Conservation (phyloP, 2,113 vertebrate genomes). For the Corythornis madagascariensis region DNA sequence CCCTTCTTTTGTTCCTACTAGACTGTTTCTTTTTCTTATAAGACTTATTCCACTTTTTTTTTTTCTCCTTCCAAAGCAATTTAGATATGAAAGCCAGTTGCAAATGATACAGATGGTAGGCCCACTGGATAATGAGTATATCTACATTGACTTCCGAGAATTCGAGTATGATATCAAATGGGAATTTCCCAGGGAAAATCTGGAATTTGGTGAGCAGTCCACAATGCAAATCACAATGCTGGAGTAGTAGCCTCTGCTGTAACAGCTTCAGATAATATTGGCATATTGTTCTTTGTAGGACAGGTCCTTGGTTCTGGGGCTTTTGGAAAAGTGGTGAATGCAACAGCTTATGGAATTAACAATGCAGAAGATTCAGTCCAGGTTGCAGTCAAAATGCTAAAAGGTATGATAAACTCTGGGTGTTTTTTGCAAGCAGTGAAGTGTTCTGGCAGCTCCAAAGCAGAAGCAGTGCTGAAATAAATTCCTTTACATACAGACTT, state of each 20-base stretch:
- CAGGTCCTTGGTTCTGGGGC: slow-evolving; percentile 91
- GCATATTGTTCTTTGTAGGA: slow-evolving; percentile 75
- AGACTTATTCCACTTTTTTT: background rate
- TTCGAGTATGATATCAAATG: slow-evolving; percentile 88
- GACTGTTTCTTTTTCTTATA: background rate
- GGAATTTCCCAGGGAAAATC: slow-evolving; percentile 96
- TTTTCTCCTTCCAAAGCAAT: slow-evolving; percentile 77
- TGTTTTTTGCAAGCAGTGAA: background rate
- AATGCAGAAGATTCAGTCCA: slow-evolving; percentile 84
- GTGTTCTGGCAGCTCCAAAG: background rate
- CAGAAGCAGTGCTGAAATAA: background rate
- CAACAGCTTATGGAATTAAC: slow-evolving; percentile 90
- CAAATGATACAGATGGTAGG: slow-evolving; percentile 90
- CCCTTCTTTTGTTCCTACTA: background rate
- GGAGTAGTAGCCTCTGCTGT: background rate
- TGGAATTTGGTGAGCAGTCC: slow-evolving; percentile 87
- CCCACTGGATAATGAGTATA: slow-evolving; percentile 90
- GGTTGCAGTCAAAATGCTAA: slow-evolving; percentile 97
- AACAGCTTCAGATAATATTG: background rate
- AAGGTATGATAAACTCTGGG: slow-evolving; percentile 79
- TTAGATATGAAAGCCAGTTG: slow-evolving; percentile 87
- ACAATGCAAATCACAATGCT: background rate
- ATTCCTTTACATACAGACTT: background rate
- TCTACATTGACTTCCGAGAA: slow-evolving; percentile 91
- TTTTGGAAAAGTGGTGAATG: slow-evolving; percentile 94